Evolutionary conservation across 2,113 vertebrate genomes (phyloP).

Genomic region (Phyllopteryx taeniolatus): DNA sequence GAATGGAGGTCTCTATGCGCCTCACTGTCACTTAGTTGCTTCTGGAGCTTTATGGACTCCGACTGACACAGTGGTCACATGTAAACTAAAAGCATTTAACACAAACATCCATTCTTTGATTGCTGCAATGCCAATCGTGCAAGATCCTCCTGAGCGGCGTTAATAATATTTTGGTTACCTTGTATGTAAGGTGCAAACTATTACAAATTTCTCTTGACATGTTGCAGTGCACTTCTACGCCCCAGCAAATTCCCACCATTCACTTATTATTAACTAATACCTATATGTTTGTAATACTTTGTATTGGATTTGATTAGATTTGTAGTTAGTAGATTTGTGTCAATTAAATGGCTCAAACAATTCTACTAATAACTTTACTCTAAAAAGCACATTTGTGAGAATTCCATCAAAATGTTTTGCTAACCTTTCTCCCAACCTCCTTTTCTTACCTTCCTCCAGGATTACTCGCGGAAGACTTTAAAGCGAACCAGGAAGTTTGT

Average conservation of each 20-base stretch:
- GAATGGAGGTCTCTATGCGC: constrained; percentile 51
- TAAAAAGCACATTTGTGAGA: background rate
- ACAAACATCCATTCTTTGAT: background rate
- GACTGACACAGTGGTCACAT: background rate
- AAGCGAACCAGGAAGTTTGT: constrained; percentile 93
- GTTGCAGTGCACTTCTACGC: too few relatives aligned
- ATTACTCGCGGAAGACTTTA: constrained; percentile 85
- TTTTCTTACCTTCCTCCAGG: constrained; percentile 58
- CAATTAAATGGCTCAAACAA: background rate
- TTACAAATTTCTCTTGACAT: background rate
- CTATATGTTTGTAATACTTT: background rate
- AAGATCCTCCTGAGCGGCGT: too few relatives aligned
- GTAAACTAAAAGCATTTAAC: too few relatives aligned
- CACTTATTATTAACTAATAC: background rate
- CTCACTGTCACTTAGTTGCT: constrained; percentile 54
- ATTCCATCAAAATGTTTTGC: background rate
- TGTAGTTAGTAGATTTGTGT: too few relatives aligned
- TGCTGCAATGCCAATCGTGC: too few relatives aligned
- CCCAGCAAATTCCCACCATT: background rate
- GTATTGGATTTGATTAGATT: too few relatives aligned
- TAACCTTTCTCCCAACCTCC: background rate
- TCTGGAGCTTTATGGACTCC: constrained; percentile 54
- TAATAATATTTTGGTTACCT: too few relatives aligned
- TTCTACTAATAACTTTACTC: background rate
- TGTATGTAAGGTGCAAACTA: background rate